These are phyloP conservation scores for Apis laboriosa DNA, from an alignment of 1,140 invertebrate genomes.

Conservation along the genomic window DNA sequence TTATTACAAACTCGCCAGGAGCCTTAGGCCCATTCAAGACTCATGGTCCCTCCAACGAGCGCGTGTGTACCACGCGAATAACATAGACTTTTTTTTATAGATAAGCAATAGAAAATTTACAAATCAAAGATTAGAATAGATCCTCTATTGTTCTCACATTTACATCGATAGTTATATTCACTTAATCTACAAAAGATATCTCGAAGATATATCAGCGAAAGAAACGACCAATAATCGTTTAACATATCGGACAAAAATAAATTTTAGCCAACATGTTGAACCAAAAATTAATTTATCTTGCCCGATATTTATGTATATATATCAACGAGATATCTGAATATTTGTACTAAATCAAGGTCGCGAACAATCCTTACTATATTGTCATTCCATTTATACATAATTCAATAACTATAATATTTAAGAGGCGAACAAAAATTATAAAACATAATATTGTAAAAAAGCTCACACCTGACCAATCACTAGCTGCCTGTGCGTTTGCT, in stretches of 20 bases:
- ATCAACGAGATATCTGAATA: constrained; percentile 7
- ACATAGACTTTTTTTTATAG: constrained; percentile 50
- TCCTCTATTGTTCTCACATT: constrained; percentile 62
- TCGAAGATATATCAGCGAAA: constrained; percentile 10
- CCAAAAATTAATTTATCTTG: constrained; percentile 21
- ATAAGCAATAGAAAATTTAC: constrained; percentile 52
- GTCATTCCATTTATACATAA: constrained; percentile 64
- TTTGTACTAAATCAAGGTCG: constrained; percentile 48
- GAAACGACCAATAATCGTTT: constrained; percentile 24
- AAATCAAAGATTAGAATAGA: constrained; percentile 47
- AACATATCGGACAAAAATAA: neutral
- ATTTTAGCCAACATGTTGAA: neutral
- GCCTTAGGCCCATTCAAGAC: constrained; percentile 70
- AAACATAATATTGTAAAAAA: constrained; percentile 62
- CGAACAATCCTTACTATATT: constrained; percentile 64
- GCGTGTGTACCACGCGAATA: constrained; percentile 34
- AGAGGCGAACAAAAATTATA: constrained; percentile 15
- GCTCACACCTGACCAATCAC: constrained; percentile 77
- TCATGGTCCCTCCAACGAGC: constrained; percentile 74
- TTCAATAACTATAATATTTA: constrained; percentile 40
- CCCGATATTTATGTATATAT: constrained; percentile 6
- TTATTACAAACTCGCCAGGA: constrained; percentile 73
- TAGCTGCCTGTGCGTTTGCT: constrained; percentile 76
- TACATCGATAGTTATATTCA: constrained; percentile 46
- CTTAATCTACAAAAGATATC: constrained; percentile 25